phyloP scores from a whole-genome alignment of 2,888 invertebrate genomes.

The Linyphia triangularis region DNA sequence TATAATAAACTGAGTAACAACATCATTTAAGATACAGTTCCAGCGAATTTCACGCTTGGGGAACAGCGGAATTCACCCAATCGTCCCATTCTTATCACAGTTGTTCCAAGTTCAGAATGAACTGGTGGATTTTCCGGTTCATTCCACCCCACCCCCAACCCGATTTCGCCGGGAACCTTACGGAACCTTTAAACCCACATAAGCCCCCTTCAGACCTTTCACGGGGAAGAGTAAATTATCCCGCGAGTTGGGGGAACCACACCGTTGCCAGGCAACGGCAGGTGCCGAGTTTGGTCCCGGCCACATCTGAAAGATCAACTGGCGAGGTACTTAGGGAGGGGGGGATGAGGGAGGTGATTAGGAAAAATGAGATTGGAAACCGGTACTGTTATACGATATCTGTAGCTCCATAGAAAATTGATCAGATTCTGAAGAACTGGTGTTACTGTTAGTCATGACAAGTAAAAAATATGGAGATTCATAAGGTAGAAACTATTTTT shows the following conservation, averaged over 20 bases:
- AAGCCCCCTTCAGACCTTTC: conserved; percentile 3
- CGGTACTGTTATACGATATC: too few relatives aligned
- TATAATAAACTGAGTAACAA: too few relatives aligned
- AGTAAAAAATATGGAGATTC: too few relatives aligned
- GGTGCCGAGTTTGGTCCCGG: conserved; percentile 15
- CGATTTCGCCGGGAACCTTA: neutral
- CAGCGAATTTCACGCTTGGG: neutral
- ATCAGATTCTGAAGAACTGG: too few relatives aligned
- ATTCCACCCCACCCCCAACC: neutral
- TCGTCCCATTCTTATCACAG: neutral
- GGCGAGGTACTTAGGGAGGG: neutral
- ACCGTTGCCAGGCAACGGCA: conserved; percentile 44
- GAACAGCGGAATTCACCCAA: neutral
- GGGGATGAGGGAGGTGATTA: neutral
- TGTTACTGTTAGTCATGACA: too few relatives aligned
- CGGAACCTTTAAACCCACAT: neutral
- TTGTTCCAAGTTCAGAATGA: neutral
- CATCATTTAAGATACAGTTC: neutral
- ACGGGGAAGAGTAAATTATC: conserved; percentile 37
- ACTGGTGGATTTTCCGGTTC: neutral
- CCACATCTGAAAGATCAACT: conserved; percentile 10
- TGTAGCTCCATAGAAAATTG: too few relatives aligned
- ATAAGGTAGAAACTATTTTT: too few relatives aligned
- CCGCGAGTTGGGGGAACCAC: conserved; percentile 26
- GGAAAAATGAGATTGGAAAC: neutral